Evolutionary conservation across 1,140 invertebrate species (phyloP).

Genomic region (Drosophila rhopaloa): DNA sequence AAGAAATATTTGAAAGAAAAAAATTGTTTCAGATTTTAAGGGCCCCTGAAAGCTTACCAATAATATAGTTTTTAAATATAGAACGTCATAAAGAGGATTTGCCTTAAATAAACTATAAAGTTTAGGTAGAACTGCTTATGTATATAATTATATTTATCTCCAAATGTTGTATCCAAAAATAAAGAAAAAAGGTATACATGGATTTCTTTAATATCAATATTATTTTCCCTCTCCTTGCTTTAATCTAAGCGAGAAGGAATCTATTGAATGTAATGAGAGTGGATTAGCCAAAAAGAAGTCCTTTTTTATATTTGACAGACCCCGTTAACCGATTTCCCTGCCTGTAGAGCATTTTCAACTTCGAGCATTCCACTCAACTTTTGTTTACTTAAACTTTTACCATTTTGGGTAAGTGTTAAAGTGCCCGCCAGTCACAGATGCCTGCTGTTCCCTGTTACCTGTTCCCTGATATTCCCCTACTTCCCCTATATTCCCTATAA

Average conservation of each 20-base stretch:
- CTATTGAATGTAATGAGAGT: too few species aligned
- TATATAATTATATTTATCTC: not conserved
- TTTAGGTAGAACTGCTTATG: too few species aligned
- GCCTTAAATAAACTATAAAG: too few species aligned
- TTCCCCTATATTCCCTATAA: conserved; percentile 2
- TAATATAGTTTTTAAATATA: too few species aligned
- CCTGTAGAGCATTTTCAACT: conserved; percentile 39
- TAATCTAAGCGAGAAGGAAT: too few species aligned
- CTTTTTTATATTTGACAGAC: not conserved
- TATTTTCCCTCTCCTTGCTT: too few species aligned
- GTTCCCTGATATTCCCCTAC: conserved; percentile 1
- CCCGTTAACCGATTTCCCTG: not conserved
- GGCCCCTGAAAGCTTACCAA: too few species aligned
- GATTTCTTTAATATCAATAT: too few species aligned
- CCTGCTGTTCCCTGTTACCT: conserved; percentile 11
- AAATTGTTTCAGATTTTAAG: too few species aligned
- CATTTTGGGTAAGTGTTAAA: conserved; percentile 79
- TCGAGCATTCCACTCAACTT: conserved; percentile 67
- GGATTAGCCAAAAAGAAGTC: too few species aligned
- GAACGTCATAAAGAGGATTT: too few species aligned
- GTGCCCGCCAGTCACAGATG: conserved; percentile 55
- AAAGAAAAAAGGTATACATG: not conserved
- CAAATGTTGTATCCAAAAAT: fast-evolving
- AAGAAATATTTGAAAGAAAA: too few species aligned
- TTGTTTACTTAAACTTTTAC: conserved; percentile 82